phyloP scores from a whole-genome alignment of 37 sponge, comb jelly and placozoan genomes.

The Hexactinellida sp. region DNA sequence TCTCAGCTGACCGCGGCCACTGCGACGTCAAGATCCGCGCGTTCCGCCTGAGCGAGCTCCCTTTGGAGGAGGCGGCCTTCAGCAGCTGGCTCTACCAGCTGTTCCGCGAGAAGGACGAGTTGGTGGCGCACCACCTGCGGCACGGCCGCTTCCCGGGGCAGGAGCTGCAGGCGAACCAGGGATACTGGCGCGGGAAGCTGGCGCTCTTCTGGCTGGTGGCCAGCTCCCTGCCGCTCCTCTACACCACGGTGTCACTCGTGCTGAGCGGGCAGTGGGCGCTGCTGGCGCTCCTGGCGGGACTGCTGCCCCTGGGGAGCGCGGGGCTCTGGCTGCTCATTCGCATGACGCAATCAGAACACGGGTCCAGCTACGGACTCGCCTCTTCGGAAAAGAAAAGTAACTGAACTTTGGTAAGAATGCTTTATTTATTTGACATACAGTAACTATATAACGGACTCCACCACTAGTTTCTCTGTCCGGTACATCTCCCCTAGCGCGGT shows the following conservation, averaged over 20 bases:
- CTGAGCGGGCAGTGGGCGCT: neutral
- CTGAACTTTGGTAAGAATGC: neutral
- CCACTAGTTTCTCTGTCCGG: neutral
- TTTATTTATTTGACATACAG: neutral
- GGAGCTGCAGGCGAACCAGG: neutral
- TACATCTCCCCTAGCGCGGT: neutral
- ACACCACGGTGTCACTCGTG: neutral
- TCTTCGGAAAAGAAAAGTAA: neutral
- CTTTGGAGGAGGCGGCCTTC: neutral
- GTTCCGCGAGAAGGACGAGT: neutral
- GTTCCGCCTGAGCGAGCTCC: neutral
- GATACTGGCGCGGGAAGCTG: neutral
- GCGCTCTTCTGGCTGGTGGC: neutral
- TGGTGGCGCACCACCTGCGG: neutral
- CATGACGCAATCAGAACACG: neutral
- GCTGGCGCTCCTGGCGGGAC: neutral
- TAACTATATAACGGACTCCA: neutral
- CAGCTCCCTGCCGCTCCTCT: neutral
- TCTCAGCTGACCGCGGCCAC: neutral
- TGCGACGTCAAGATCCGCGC: neutral
- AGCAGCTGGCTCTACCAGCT: neutral
- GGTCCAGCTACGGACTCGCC: neutral
- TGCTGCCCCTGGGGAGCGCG: neutral
- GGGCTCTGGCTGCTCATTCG: neutral
- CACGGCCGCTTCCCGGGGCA: neutral